These are phyloP conservation scores for Lathamus discolor DNA, from an alignment of 2,113 vertebrate species.

Conservation along the genomic window DNA sequence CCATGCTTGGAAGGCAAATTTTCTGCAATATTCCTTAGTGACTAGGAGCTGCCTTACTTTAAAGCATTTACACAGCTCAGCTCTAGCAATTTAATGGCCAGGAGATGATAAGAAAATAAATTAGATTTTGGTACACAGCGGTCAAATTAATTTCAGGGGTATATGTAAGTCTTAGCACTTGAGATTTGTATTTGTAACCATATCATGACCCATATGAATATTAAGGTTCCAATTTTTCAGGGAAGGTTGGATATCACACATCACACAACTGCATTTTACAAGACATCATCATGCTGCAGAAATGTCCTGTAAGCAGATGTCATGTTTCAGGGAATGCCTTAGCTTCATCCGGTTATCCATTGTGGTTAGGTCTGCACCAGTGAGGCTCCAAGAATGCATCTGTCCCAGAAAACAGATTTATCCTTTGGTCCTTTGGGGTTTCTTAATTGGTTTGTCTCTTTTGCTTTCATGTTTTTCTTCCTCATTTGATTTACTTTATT, in stretches of 20 bases:
- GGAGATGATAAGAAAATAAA: constrained; percentile 39
- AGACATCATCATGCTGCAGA: not conserved
- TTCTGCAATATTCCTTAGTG: constrained; percentile 43
- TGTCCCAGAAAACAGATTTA: not conserved
- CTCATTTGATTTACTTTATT: not conserved
- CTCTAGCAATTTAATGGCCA: constrained; percentile 11
- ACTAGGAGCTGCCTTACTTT: constrained; percentile 5
- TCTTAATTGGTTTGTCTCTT: not conserved
- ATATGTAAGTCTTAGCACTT: not conserved
- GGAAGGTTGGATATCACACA: not conserved
- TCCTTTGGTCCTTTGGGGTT: not conserved
- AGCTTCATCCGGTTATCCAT: not conserved
- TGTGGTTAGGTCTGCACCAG: not conserved
- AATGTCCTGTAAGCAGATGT: not conserved
- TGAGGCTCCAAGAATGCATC: not conserved
- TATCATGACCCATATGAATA: not conserved
- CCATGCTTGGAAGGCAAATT: constrained; percentile 19
- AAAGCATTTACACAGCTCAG: constrained; percentile 15
- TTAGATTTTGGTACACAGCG: not conserved
- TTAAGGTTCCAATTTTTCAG: not conserved
- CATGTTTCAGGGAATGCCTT: not conserved
- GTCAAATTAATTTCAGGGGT: constrained; percentile 20
- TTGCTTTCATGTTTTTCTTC: not conserved
- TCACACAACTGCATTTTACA: not conserved
- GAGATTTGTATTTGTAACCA: not conserved